Conservation (phyloP, 2,888 invertebrate genomes). For the Eumerus sabulonum region DNA sequence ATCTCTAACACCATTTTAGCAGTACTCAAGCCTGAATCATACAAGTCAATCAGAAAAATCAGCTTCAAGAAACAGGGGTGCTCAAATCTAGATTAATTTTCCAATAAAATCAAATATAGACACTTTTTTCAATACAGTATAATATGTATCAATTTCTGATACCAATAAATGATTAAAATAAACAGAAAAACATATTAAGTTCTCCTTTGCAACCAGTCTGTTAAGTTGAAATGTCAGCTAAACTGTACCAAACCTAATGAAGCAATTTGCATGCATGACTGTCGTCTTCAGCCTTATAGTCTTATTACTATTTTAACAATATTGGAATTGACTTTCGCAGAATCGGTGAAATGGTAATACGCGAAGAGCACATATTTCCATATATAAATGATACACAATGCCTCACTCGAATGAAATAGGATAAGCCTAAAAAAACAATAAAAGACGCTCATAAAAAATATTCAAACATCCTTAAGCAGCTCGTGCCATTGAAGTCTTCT, state of each 20-base stretch:
- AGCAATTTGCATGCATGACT: constrained; percentile 78
- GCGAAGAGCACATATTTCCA: constrained; percentile 14
- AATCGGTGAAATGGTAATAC: constrained; percentile 62
- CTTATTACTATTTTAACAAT: constrained; percentile 64
- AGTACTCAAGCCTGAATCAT: no score
- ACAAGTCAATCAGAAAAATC: no score
- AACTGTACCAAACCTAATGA: constrained; percentile 71
- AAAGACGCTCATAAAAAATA: constrained; percentile 57
- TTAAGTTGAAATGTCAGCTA: background rate
- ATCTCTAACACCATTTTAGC: no score
- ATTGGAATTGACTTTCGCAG: constrained; percentile 66
- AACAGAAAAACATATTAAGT: background rate
- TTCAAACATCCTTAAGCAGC: constrained; percentile 37
- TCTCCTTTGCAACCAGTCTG: background rate
- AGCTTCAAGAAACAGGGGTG: no score
- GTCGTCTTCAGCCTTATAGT: constrained; percentile 70
- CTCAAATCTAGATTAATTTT: no score
- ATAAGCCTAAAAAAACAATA: constrained; percentile 51
- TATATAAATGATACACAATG: constrained; percentile 1
- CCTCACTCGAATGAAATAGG: constrained; percentile 30
- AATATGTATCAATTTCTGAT: background rate
- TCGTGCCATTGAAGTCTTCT: constrained; percentile 57
- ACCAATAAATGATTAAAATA: background rate
- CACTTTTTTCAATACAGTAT: no score
- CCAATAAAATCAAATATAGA: no score